Evolutionary conservation across 2,888 invertebrate species (phyloP), one percentile per base, ranked within the genome.

Genomic region (Conus canariensis): DNA sequence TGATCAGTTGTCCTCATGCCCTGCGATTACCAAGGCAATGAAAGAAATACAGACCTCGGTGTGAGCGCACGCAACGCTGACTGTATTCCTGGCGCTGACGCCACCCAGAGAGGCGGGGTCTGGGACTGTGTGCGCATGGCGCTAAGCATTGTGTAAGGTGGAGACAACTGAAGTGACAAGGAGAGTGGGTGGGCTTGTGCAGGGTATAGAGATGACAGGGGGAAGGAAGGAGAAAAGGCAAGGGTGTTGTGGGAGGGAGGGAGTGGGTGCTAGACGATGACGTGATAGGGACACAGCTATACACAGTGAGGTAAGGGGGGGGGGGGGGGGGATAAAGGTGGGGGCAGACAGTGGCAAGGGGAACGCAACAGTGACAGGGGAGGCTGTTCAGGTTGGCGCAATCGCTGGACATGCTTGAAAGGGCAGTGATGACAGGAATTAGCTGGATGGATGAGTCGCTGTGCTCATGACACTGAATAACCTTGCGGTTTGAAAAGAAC

Each of bases 31-130:
- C 8, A 22, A 70, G 22, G 70, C 70, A 70, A 14, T 70, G 19
- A 70, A 70, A 70, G 22, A 7, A 70, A 7, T 5, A 8, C 70
- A 70, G 8, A 12, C 45, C 77, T 80, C 3, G 45, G 12, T 16
- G 25, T 9, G n/a, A n/a, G 10, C 5, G n/a, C 2, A 30, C 25
- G 77, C 77, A 30, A 22, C 77, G 12, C 14, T 30, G 25, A 14
- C 77, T 30, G 45, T 80, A 80, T 80, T 80, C 30, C 77, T 80
- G 77, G 77, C 45, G 77, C 77, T 80, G 77, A 80, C 77, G 77
- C 77, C 77, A 80, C 77, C 14, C 3, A 6, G 30, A 80, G 77
- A 80, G 30, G 77, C 30, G 77, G 77, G 45, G 30, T 80, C 77
- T 80, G 45, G 77, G 16, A 45, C 77, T 80, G 25, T 80, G 77